Evolutionary conservation across 2,113 vertebrate genomes (phyloP), one percentile per base, ranked within the genome.

Genomic region (Rhinolophus ferrumequinum): DNA sequence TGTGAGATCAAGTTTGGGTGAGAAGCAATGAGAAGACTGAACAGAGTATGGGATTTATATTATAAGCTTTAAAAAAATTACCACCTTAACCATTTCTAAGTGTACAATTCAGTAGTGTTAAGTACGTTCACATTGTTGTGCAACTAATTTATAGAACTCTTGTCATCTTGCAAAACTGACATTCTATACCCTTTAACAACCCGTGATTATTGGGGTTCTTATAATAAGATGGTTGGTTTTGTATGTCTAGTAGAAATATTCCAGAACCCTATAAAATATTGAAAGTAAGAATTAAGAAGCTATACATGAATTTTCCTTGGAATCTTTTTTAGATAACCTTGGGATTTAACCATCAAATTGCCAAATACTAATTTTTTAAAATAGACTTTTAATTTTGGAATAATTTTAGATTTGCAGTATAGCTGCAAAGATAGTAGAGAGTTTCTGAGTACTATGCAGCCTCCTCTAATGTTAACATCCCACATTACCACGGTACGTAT

Each of bases 351-450:
- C 50, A 76, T 84, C 35, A 81, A 62, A 67, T n/a, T 87, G 50
- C 47, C 66, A 86, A 50, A 21, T 73, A 79, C 70, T 93, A 54
- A 30, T 70, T 84, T 79, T 88, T 79, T 15, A 11, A 67, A 76
- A 50, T 56, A 66, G 82, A 26, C n/a, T 11, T 92, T 92, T 50
- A 58, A 83, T 66, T 95, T 72, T 60, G 38, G 70, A 54, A 26
- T 88, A 72, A 66, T 82, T 86, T 93, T 90, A 79, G n/a, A 62
- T 54, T 88, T 67, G 82, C 10, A 70, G 62, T 73, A 66, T 70
- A 66, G n/a, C 72, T 77, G 26, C 67, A 73, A 82, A 54, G 21
- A 7, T n/a, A 16, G 13, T 66, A 50, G 72, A 70, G 50, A 30
- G 16, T 50, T 64, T 24, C 11, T 60, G 0, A 47, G 16, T 73